Base-by-base conservation (phyloP, 1,140 invertebrate genomes). In the Tetragonula clypearis region DNA sequence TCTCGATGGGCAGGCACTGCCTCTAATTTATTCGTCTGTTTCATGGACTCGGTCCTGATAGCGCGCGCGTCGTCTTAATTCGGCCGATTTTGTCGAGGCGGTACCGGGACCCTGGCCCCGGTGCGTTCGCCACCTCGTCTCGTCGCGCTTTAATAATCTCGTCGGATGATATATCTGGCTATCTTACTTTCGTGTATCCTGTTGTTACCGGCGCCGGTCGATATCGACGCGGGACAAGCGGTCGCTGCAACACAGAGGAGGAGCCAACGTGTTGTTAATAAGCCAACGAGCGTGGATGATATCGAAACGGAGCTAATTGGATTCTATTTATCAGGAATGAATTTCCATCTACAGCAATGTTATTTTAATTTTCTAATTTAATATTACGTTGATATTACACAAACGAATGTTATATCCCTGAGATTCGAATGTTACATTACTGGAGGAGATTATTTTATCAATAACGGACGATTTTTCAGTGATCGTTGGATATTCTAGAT, bases 1-100 rank as follows among this genome's bases (percentile, higher is more conserved):
- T 87, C 85, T 88, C 91, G 90, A 92, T 92, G 91, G 92, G 84
- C 92, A 91, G 87, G 86, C 90, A 91, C 86, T 84, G 86, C 82
- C 66, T 86, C 87, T 92, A 92, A 92, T 92, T 92, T 92, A 92
- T 92, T 91, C 86, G 88, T 85, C 86, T 85, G 80, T 90, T 89
- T 87, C 83, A 83, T 68, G 81, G 86, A 88, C 86, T 86, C 89
- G 77, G 76, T 49, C 41, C 62, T 86, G 86, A 88, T 82, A 88
- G 84, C 73, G 84, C 76, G 84, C 68, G 79, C 75, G 71, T 69
- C 75, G 84, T 90, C 90, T 91, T 92, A 91, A 91, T 91, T 85
- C 82, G 72, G 35, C 65, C 81, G 76, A 87, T 87, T 88, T 82
- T 65, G 74, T 79, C 69, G 74, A 81, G 71, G 78, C 72, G 62